Base-by-base conservation (phyloP, 2,888 invertebrate species). In the Cephalotes varians region DNA sequence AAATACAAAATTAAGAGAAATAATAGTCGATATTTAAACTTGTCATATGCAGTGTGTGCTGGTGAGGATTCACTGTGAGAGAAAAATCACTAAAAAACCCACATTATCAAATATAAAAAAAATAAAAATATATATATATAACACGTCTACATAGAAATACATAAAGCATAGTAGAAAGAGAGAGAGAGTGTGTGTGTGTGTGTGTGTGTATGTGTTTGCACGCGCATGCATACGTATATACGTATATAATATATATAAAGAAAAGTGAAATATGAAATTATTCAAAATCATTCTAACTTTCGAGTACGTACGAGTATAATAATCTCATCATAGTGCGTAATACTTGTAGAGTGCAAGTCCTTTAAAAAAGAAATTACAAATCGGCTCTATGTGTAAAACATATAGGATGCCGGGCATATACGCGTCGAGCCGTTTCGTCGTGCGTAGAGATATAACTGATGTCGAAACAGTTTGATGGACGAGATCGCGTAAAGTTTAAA, bases 401-500 rank as follows among this genome's bases (percentile, higher is more conserved):
- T 7, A 64, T 2, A 25, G 49, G 18, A 28, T 25, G 10, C 25
- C 21, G 62, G 15, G 25, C 15, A 37, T 76, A n/a, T n/a, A 51
- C n/a, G 31, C 51, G 9, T 65, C 25, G 51, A 21, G n/a, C 49
- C 56, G 74, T 51, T 71, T 76, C 73, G 51, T 60, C 82, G 69
- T 58, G 74, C 44, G 49, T 81, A 79, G 80, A 84, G 74, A 83
- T 79, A 44, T 86, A 87, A 88, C 87, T 81, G 82, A 54, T 31
- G 67, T 58, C 80, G 79, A 83, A 89, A 85, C 81, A 79, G 76
- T 82, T 83, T 83, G 71, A 81, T 81, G 83, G 71, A 74, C 79
- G 86, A 82, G 84, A 83, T 79, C 86, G 84, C 83, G 82, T 83
- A 86, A 86, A 85, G 76, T 87, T 84, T 65, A 7, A 62, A 87